Percentiles rank a stretch among this genome's conserved stretches.
Conservation (phyloP, 2,113 vertebrate species). For the Australoheros scitulus region DNA sequence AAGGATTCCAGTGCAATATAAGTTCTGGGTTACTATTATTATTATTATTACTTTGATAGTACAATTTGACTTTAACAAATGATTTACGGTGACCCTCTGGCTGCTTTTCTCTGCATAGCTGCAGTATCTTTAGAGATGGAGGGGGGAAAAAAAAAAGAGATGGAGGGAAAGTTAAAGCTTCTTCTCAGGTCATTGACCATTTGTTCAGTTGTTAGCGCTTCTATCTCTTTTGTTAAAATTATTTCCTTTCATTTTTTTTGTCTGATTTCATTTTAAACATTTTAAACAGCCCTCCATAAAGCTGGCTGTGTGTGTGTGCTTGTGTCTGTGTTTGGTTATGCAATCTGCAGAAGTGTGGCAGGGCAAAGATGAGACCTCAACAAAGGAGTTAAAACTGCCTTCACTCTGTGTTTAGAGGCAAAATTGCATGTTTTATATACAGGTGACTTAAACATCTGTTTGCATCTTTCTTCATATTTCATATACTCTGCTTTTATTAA, state of each 20-base stretch:
- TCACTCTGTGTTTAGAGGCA: not conserved
- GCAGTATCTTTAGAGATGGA: conserved; percentile 5
- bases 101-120: not conserved
- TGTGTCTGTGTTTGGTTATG: conserved; percentile 52
- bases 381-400: conserved; percentile 11
- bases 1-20: not conserved
- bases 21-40: not conserved
- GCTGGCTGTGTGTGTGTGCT: conserved; percentile 27
- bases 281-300: conserved; percentile 11
- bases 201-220: conserved; percentile 24
- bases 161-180: not conserved
- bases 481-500: not conserved
- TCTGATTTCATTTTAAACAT: conserved; percentile 10
- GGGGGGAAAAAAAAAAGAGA: too few species aligned
- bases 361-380: conserved; percentile 24
- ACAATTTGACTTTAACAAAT: not conserved
- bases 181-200: conserved; percentile 30
- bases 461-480: not conserved
- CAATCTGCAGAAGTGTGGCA: conserved; percentile 29
- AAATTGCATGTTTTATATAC: not conserved
- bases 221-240: conserved; percentile 22
- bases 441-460: not conserved
- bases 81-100: not conserved
- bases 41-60: not conserved
- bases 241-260: not conserved